Evolutionary conservation across 2,888 invertebrate genomes (phyloP).

Genomic region (Gasteruption jaculator): DNA sequence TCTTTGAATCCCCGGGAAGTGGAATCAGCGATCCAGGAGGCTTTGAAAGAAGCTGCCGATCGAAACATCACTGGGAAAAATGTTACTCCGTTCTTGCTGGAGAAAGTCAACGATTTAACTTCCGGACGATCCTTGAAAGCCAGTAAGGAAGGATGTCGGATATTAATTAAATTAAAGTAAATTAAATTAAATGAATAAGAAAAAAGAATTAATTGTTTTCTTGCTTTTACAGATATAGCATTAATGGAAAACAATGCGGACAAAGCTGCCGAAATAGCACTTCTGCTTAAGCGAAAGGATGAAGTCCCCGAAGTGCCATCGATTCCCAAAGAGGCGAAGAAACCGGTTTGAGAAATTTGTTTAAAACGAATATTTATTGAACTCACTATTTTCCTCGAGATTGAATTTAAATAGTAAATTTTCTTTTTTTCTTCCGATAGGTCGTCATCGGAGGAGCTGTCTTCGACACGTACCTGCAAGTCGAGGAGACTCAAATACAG

Average conservation of each 20-base stretch:
- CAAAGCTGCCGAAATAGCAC: conserved; percentile 76
- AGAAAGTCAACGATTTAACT: conserved; percentile 74
- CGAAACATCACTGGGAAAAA: conserved; percentile 74
- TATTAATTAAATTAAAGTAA: too few relatives aligned
- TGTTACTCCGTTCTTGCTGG: conserved; percentile 87
- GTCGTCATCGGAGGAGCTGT: conserved; percentile 77
- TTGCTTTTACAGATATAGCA: conserved; percentile 66
- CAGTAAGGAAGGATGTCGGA: too few relatives aligned
- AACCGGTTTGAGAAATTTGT: too few relatives aligned
- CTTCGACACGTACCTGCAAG: conserved; percentile 66
- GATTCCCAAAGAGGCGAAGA: too few relatives aligned
- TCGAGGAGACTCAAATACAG: conserved; percentile 62
- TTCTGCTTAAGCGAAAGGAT: conserved; percentile 24
- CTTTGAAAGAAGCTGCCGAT: conserved; percentile 61
- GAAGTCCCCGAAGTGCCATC: conserved; percentile 11
- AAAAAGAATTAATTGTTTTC: not conserved
- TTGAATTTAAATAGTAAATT: conserved; percentile 10
- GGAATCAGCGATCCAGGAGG: conserved; percentile 67
- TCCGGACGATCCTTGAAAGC: conserved; percentile 75
- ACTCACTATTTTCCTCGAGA: too few relatives aligned
- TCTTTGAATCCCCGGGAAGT: conserved; percentile 60
- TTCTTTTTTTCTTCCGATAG: conserved; percentile 37
- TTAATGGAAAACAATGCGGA: conserved; percentile 90
- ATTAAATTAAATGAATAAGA: not conserved
- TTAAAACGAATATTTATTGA: too few relatives aligned